Evolutionary conservation across 2,113 vertebrate species (phyloP).

Genomic region (Ahaetulla prasina): DNA sequence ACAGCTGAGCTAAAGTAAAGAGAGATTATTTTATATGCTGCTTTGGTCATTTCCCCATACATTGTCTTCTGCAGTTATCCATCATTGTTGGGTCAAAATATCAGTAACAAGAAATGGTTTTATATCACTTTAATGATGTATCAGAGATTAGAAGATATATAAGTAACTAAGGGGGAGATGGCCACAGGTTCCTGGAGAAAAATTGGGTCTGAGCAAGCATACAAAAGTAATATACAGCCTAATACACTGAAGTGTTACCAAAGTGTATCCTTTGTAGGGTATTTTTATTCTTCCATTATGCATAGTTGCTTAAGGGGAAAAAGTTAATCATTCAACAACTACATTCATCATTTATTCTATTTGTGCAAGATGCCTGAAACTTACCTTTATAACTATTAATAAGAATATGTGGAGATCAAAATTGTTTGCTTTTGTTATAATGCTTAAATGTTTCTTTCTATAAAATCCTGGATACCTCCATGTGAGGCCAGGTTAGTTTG

Average conservation of each 20-base stretch:
- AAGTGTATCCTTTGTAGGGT: background rate
- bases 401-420: background rate
- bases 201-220: background rate
- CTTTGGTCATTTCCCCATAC: background rate
- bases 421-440: conserved; percentile 19
- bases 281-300: background rate
- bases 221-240: background rate
- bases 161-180: background rate
- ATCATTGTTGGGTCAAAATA: background rate
- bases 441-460: conserved; percentile 7
- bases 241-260: background rate
- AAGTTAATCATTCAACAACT: background rate
- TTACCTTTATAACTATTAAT: background rate
- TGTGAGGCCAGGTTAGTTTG: conserved; percentile 26
- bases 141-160: background rate
- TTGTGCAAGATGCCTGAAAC: background rate
- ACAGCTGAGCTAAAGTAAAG: background rate
- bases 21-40: background rate
- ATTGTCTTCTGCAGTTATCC: background rate
- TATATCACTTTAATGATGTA: background rate
- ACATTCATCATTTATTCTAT: accelerated
- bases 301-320: background rate
- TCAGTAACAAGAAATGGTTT: background rate
- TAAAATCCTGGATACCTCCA: conserved; percentile 12
- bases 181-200: background rate